Percentiles rank a stretch among this genome's conserved stretches.
Evolutionary conservation across 2,797 vertebrate species (phyloP).

Genomic region (Hydrophis major): DNA sequence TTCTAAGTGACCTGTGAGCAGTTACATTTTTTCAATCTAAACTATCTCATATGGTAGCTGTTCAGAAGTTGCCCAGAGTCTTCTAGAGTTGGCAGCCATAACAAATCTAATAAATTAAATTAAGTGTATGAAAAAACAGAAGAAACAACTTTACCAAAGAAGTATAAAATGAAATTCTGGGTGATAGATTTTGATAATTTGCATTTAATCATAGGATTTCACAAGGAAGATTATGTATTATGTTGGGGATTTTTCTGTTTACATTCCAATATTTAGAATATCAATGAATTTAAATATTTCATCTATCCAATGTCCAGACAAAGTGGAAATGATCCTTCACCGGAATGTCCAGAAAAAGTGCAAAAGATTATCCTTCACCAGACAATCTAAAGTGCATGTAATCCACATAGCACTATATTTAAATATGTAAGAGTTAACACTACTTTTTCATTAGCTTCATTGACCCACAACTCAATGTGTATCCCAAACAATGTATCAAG

Average conservation of each 20-base stretch:
- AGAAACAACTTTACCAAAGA: background rate
- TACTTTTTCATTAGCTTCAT: background rate
- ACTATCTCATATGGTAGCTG: background rate
- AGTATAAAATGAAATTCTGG: background rate
- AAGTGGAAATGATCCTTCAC: background rate
- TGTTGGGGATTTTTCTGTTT: conserved; percentile 5
- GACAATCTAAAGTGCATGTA: background rate
- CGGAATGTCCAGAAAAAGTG: background rate
- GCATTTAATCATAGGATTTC: background rate
- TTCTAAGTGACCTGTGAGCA: background rate
- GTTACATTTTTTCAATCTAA: background rate
- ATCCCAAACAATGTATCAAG: background rate
- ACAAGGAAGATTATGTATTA: background rate
- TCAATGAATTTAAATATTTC: background rate
- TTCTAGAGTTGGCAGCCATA: background rate
- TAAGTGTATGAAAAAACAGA: background rate
- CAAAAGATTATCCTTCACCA: background rate
- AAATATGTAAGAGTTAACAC: background rate
- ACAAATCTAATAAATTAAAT: background rate
- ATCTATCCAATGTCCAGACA: background rate
- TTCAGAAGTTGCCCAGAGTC: background rate
- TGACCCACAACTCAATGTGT: background rate
- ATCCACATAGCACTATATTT: conserved; percentile 1
- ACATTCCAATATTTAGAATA: background rate
- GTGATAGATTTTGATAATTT: background rate